phyloP scores from a whole-genome alignment of 2,113 vertebrate genomes.

The Brienomyrus brachyistius region DNA sequence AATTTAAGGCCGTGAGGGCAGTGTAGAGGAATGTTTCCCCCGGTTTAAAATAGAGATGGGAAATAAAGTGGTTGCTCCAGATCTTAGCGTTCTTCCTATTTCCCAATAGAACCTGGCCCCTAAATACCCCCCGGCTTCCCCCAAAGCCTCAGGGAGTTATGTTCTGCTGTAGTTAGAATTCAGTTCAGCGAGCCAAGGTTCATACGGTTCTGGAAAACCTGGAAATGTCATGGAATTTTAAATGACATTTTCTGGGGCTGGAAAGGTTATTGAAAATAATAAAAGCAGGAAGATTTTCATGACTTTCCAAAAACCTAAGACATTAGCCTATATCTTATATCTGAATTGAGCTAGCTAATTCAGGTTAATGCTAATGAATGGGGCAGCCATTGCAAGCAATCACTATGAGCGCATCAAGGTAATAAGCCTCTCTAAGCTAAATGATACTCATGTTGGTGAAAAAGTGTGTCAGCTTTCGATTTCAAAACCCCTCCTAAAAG shows the following conservation, averaged over 20 bases:
- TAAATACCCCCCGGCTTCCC: background rate
- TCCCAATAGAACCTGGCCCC: background rate
- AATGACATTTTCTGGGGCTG: background rate
- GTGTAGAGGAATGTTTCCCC: background rate
- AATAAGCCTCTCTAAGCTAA: background rate
- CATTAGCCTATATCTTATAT: constrained; percentile 5
- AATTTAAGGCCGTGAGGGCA: background rate
- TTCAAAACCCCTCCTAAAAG: background rate
- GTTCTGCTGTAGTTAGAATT: background rate
- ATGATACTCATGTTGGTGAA: background rate
- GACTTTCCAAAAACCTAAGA: background rate
- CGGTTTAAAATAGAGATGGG: background rate
- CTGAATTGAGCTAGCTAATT: background rate
- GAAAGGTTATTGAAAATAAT: constrained; percentile 9
- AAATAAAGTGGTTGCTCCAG: constrained; percentile 12
- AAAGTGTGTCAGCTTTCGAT: background rate
- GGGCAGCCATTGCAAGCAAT: background rate
- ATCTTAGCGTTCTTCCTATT: background rate
- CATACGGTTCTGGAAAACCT: background rate
- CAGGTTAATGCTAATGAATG: background rate
- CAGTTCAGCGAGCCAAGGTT: background rate
- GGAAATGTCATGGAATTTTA: constrained; percentile 13
- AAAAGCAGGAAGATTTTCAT: background rate
- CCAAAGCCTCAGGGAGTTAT: background rate
- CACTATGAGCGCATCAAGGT: background rate